These are phyloP conservation scores for Anthopleura xanthogrammica DNA, from an alignment of 92 coral and sea anemone genomes.

Conservation along the genomic window DNA sequence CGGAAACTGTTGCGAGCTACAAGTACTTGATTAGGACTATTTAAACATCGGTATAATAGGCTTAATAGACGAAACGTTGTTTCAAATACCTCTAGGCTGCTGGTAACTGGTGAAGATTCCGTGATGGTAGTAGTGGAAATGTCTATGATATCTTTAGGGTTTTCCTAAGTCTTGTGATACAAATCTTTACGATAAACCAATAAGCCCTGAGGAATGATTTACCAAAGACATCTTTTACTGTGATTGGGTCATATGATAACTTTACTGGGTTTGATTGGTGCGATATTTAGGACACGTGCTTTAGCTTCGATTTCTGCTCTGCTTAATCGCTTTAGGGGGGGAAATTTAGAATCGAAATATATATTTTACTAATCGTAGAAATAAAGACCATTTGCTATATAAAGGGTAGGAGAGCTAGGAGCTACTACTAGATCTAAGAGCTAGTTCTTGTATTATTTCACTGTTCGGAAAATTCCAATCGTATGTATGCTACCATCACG, in stretches of 20 bases:
- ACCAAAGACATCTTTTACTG: neutral
- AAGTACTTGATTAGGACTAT: conserved; percentile 44
- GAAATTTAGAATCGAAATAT: no score
- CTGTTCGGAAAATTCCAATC: no score
- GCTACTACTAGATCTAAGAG: no score
- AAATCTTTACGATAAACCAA: neutral
- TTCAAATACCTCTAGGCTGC: neutral
- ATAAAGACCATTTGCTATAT: no score
- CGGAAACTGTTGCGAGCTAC: conserved; percentile 33
- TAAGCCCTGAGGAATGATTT: neutral
- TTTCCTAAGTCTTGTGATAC: neutral
- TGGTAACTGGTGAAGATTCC: neutral
- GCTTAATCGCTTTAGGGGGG: neutral
- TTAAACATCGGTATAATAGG: conserved; percentile 27
- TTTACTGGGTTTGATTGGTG: neutral
- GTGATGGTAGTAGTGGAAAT: neutral
- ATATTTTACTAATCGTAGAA: no score
- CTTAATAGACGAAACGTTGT: neutral
- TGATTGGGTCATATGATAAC: neutral
- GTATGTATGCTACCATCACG: no score
- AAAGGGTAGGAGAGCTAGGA: no score
- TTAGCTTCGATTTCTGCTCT: neutral
- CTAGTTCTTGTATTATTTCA: no score
- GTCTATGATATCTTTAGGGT: neutral
- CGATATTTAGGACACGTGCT: neutral